phyloP scores from a whole-genome alignment of 2,797 vertebrate species.

The Urocyon cinereoargenteus region DNA sequence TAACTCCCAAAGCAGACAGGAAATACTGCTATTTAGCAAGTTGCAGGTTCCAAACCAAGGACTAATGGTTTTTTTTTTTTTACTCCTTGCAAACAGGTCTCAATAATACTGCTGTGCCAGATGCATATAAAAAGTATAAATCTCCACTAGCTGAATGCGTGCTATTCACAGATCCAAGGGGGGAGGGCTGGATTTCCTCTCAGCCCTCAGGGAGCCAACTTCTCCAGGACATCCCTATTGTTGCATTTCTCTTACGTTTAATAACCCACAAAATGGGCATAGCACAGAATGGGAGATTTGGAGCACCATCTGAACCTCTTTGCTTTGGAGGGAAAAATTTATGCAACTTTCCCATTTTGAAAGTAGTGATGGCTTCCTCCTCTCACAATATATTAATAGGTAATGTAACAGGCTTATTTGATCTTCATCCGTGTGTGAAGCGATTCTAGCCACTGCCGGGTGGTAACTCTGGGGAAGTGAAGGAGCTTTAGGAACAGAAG shows the following conservation, averaged over 20 bases:
- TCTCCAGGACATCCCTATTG: neutral
- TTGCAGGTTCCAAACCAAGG: neutral
- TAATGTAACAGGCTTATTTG: neutral
- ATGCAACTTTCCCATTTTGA: neutral
- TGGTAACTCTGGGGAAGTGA: neutral
- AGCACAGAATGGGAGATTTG: neutral
- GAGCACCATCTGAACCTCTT: neutral
- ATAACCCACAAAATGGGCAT: neutral
- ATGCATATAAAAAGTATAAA: neutral
- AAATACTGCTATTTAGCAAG: neutral
- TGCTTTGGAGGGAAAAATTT: neutral
- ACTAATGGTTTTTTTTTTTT: neutral
- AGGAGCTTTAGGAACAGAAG: slow-evolving; percentile 34
- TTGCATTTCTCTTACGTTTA: neutral
- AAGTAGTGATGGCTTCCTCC: neutral
- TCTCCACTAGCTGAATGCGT: neutral
- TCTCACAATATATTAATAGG: neutral
- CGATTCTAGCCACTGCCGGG: neutral
- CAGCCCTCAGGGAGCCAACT: neutral
- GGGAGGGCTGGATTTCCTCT: neutral
- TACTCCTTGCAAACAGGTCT: neutral
- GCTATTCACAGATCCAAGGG: neutral
- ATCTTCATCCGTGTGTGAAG: neutral
- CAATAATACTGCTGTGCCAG: neutral
- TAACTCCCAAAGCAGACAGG: slow-evolving; percentile 56